Conservation (phyloP, 2,888 invertebrate genomes). For the Plebejus anna region DNA sequence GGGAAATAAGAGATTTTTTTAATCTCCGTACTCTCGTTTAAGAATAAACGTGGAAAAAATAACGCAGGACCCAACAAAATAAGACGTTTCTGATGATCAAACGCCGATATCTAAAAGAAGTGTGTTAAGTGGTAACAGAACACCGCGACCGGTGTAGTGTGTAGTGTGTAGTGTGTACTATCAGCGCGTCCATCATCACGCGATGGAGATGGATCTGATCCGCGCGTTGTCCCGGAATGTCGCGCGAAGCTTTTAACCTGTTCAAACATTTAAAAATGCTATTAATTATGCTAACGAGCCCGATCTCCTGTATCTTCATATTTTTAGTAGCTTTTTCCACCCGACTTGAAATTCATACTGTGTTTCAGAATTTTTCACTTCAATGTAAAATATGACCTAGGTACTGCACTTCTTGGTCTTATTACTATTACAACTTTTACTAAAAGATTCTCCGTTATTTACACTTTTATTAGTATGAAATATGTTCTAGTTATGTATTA, state of each 20-base stretch:
- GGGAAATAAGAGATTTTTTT: no score
- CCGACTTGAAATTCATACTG: neutral
- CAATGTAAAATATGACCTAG: no score
- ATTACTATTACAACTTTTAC: no score
- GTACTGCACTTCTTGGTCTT: no score
- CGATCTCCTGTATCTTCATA: no score
- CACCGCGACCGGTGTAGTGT: neutral
- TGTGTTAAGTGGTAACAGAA: constrained; percentile 14
- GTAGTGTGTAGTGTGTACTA: neutral
- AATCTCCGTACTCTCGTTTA: neutral
- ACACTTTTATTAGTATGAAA: neutral
- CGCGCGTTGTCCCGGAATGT: neutral
- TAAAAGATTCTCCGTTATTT: neutral
- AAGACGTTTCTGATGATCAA: neutral
- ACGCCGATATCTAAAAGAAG: neutral
- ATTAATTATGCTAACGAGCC: neutral
- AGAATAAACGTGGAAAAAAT: neutral
- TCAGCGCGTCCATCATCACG: constrained; percentile 28
- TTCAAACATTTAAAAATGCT: neutral
- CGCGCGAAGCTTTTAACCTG: neutral
- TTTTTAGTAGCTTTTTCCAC: no score
- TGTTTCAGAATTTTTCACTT: no score
- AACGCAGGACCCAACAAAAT: neutral
- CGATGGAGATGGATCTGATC: constrained; percentile 20
- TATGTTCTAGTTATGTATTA: neutral